phyloP scores from a whole-genome alignment of 2,888 invertebrate species.

The Drosophila cognata region DNA sequence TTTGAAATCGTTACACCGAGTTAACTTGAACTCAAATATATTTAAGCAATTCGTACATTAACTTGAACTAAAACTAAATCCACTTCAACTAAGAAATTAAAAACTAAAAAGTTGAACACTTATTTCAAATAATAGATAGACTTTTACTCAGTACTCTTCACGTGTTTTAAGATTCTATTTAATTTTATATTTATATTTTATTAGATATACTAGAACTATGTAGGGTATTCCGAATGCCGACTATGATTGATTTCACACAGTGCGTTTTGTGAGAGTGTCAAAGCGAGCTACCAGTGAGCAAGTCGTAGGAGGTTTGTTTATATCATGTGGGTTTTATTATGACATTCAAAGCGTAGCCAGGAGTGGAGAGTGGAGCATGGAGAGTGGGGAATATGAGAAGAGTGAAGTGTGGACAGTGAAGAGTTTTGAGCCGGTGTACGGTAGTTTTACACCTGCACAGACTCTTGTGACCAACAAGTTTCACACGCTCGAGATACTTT shows the following conservation, averaged over 20 bases:
- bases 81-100: neutral
- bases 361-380: neutral
- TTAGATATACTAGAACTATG: neutral
- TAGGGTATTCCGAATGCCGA: neutral
- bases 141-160: neutral
- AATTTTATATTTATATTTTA: neutral
- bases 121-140: neutral
- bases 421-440: neutral
- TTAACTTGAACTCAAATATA: neutral
- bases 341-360: conserved; percentile 16
- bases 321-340: conserved; percentile 6
- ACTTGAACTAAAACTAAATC: neutral
- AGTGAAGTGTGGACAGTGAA: neutral
- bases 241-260: neutral
- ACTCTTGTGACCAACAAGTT: conserved; percentile 25
- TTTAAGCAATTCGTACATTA: neutral
- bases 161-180: neutral
- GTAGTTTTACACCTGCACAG: conserved; percentile 32
- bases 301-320: conserved; percentile 3
- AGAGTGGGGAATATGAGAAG: neutral
- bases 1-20: neutral
- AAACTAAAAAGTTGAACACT: neutral
- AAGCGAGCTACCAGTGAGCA: neutral
- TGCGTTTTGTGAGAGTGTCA: neutral
- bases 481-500: conserved; percentile 47